These are phyloP conservation scores for Lynx canadensis DNA, from an alignment of 2,113 vertebrate species.

Conservation along the genomic window DNA sequence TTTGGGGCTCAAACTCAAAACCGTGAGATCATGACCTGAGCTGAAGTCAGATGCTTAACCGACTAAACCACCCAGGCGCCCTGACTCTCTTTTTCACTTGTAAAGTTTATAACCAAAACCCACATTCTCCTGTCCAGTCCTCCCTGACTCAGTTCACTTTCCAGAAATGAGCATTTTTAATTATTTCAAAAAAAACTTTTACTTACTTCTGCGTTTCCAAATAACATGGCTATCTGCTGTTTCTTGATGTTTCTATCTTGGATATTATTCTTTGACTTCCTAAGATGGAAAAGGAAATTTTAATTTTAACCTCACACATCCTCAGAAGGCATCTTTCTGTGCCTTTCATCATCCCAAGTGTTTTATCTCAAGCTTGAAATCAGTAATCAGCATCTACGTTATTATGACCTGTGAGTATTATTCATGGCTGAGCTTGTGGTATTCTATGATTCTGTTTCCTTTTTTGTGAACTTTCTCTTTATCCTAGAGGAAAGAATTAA, in stretches of 20 bases:
- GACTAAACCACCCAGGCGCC: no score
- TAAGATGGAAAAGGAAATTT: not conserved
- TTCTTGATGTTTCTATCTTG: not conserved
- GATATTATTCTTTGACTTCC: not conserved
- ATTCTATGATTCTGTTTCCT: not conserved
- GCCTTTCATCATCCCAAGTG: not conserved
- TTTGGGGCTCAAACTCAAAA: no score
- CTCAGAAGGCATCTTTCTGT: not conserved
- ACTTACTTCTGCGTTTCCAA: not conserved
- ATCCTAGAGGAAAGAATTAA: not conserved
- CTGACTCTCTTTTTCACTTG: not conserved
- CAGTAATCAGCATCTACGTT: not conserved
- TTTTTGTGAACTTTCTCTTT: not conserved
- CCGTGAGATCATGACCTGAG: no score
- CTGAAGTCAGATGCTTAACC: no score
- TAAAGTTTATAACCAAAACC: not conserved
- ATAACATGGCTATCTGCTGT: not conserved
- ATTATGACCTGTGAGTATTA: not conserved
- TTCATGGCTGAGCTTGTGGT: not conserved
- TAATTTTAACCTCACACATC: not conserved
- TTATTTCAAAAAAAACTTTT: not conserved
- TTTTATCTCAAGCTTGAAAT: not conserved
- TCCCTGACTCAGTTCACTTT: not conserved
- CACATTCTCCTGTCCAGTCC: not conserved
- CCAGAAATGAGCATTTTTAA: not conserved